Percentiles rank a stretch among this genome's conserved stretches.
phyloP scores from a whole-genome alignment of 2,888 invertebrate species.

The Cephus runcator region DNA sequence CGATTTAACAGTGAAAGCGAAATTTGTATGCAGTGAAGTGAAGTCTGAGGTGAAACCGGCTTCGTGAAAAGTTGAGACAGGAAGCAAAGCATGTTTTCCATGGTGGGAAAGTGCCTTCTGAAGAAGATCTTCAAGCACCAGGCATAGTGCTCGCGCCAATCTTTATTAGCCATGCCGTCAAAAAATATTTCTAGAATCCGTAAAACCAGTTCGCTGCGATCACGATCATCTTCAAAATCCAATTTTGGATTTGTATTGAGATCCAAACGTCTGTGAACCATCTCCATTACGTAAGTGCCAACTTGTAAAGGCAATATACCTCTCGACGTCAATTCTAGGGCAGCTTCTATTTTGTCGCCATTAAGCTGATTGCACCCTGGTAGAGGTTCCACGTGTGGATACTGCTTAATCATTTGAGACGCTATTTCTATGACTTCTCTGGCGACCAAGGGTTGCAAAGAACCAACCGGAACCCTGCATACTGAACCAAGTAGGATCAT shows the following conservation, averaged over 20 bases:
- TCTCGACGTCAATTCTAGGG: conserved; percentile 44
- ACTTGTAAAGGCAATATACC: conserved; percentile 58
- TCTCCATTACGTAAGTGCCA: conserved; percentile 58
- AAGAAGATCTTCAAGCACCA: conserved; percentile 60
- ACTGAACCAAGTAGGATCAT: conserved; percentile 57
- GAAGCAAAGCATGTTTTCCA: conserved; percentile 49
- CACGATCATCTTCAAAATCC: conserved; percentile 51
- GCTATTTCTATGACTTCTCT: conserved; percentile 55
- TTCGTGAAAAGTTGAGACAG: conserved; percentile 53
- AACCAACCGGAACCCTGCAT: conserved; percentile 55
- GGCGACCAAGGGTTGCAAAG: conserved; percentile 42
- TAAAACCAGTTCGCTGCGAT: conserved; percentile 49
- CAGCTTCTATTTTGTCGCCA: conserved; percentile 50
- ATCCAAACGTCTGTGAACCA: conserved; percentile 58
- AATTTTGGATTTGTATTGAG: conserved; percentile 44
- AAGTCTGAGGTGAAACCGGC: conserved; percentile 49
- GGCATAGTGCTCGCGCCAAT: conserved; percentile 48
- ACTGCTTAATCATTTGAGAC: conserved; percentile 51
- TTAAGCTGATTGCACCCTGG: conserved; percentile 53
- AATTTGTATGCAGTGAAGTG: conserved; percentile 52
- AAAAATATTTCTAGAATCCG: conserved; percentile 55
- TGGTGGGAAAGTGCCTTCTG: conserved; percentile 51
- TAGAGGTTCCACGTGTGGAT: conserved; percentile 41
- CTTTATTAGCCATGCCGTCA: conserved; percentile 42
- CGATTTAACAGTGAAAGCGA: conserved; percentile 61